Evolutionary conservation across 2,888 invertebrate genomes (phyloP), one percentile per base, ranked within the genome.

Genomic region (Disparrhopalites patrizii): DNA sequence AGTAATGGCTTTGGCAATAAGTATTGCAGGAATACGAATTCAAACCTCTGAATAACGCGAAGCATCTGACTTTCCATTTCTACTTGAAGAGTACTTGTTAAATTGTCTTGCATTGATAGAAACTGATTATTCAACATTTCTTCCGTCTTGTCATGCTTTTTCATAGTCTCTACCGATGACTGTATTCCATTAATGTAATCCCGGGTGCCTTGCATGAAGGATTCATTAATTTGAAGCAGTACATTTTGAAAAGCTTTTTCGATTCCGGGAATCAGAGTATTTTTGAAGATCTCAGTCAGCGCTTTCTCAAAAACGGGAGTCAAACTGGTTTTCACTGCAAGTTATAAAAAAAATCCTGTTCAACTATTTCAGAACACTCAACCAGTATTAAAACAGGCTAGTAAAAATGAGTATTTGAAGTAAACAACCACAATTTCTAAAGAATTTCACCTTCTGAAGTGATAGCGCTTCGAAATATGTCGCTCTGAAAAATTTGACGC

Each of bases 171-270:
- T 4, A 57, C 52, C n/a, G 65, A 52, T 18, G 68, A 65, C 67
- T 73, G 71, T 2, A 75, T 58, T 5, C 70, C 68, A 51, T 38
- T 66, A 18, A 75, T 40, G 50, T 75, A 93, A 81, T 96, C 94
- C 78, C 88, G 88, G 7, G 94, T 91, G 62, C 97, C 97, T 71
- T 84, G 85, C 60, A 88, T 86, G 81, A 96, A 97, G 20, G 89
- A 86, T 58, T 90, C 89, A 78, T 93, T 93, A 65, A 97, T 84
- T 80, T 97, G 95, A 52, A 86, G 84, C 78, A 95, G 93, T 84
- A 97, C 89, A 77, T 86, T 86, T 76, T 88, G 87, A 75, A 90
- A 90, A 63, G 91, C 86, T 78, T 88, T 88, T 79, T 96, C 94
- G 83, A 93, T 90, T 33, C 88, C 86, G 2, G 96, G 95, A 76